Percentiles rank a stretch among this genome's conserved stretches.
Conservation (phyloP, 2,113 vertebrate species). For the Anarrhichthys ocellatus region DNA sequence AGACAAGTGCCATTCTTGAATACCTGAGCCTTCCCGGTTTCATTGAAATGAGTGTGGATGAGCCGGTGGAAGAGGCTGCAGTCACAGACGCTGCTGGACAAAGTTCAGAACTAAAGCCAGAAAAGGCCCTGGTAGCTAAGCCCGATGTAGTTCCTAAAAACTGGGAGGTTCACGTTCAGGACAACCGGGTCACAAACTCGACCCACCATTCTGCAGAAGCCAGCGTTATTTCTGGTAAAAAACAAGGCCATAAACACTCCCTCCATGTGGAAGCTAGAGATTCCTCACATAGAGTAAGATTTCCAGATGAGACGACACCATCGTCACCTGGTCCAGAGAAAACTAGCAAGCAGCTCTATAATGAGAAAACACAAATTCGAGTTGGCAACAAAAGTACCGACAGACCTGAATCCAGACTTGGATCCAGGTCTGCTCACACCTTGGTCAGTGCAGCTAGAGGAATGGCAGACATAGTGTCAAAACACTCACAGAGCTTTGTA, state of each 20-base stretch:
- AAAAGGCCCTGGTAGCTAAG: conserved; percentile 55
- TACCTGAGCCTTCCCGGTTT: conserved; percentile 86
- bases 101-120: conserved; percentile 46
- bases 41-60: conserved; percentile 88
- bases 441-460: conserved; percentile 75
- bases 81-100: conserved; percentile 41
- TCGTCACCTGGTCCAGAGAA: conserved; percentile 57
- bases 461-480: conserved; percentile 72
- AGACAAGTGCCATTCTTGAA: conserved; percentile 85
- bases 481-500: conserved; percentile 59
- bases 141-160: conserved; percentile 81
- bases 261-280: conserved; percentile 48
- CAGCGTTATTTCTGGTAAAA: conserved; percentile 27
- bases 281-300: conserved; percentile 51
- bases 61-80: conserved; percentile 75
- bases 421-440: conserved; percentile 63
- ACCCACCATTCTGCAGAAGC: conserved; percentile 25
- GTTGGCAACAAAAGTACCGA: conserved; percentile 46
- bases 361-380: conserved; percentile 69
- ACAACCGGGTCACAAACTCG: conserved; percentile 31
- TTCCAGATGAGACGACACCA: conserved; percentile 60
- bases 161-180: conserved; percentile 77
- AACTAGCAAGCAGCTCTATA: conserved; percentile 73
- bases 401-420: conserved; percentile 58
- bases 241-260: conserved; percentile 33